These are phyloP conservation scores for Nansenia antarctica DNA, from an alignment of 2,113 vertebrate species.

Conservation along the genomic window DNA sequence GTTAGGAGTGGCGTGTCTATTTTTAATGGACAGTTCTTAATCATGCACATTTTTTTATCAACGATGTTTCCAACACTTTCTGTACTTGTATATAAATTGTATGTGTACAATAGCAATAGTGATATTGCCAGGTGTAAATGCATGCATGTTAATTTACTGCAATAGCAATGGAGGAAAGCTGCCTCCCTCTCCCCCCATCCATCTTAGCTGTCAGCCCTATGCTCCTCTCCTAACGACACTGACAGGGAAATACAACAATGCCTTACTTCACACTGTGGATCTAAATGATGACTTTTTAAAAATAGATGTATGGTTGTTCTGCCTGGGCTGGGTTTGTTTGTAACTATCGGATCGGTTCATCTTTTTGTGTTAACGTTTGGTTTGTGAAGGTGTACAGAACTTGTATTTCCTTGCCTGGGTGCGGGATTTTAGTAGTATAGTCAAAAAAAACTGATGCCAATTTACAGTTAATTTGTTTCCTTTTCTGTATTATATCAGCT, in stretches of 20 bases:
- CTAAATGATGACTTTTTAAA: no score
- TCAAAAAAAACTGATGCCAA: slow-evolving; percentile 30
- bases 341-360: slow-evolving; percentile 22
- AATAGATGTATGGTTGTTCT: slow-evolving; percentile 25
- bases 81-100: slow-evolving; percentile 62
- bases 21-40: slow-evolving; percentile 42
- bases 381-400: slow-evolving; percentile 38
- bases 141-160: slow-evolving; percentile 53
- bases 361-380: slow-evolving; percentile 8
- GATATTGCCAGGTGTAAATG: slow-evolving; percentile 62
- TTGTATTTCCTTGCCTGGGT: slow-evolving; percentile 14
- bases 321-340: slow-evolving; percentile 22
- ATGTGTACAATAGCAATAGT: slow-evolving; percentile 61
- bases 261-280: slow-evolving; percentile 61
- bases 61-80: slow-evolving; percentile 40
- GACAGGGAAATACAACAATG: slow-evolving; percentile 41
- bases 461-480: slow-evolving; percentile 16
- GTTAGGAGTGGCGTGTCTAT: slow-evolving; percentile 43
- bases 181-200: slow-evolving; percentile 10
- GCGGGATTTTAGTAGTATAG: background rate
- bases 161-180: slow-evolving; percentile 23
- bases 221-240: slow-evolving; percentile 22
- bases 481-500: slow-evolving; percentile 14
- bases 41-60: slow-evolving; percentile 61
- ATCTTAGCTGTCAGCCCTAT: slow-evolving; percentile 50